Evolutionary conservation across 2,797 vertebrate species (phyloP).

Genomic region (Chromobotia macracanthus): DNA sequence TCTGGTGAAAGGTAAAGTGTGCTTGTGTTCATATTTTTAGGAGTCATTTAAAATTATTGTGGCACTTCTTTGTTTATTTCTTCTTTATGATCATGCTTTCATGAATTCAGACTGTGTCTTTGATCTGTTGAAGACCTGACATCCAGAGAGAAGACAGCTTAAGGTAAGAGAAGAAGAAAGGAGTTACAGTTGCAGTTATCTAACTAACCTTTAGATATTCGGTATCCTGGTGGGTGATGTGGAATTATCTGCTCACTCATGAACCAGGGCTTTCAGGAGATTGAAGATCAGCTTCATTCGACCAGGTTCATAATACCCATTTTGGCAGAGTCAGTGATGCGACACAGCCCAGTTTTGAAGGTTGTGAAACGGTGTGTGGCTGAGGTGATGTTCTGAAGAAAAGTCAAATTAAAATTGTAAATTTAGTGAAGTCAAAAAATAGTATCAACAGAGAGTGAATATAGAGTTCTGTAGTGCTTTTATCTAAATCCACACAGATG

Average conservation of each 20-base stretch:
- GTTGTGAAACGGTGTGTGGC: background rate
- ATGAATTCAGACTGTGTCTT: background rate
- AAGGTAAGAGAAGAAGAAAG: background rate
- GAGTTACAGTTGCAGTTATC: background rate
- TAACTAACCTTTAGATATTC: constrained; percentile 23
- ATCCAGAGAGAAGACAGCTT: background rate
- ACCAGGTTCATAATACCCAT: background rate
- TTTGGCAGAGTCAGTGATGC: constrained; percentile 4
- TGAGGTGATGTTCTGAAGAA: background rate
- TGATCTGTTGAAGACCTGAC: background rate
- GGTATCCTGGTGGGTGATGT: background rate
- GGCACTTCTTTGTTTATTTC: background rate
- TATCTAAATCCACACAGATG: constrained; percentile 46
- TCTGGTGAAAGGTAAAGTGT: background rate
- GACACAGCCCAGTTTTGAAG: background rate
- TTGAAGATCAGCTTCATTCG: background rate
- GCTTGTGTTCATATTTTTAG: background rate
- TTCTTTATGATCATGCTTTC: background rate
- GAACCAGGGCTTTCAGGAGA: constrained; percentile 7
- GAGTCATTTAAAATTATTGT: background rate
- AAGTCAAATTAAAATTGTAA: background rate
- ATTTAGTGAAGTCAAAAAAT: background rate
- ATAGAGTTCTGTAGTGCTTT: constrained; percentile 1
- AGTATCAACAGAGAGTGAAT: background rate
- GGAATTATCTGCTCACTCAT: background rate